Evolutionary conservation across 2,113 vertebrate genomes (phyloP).

Genomic region (Cochlearius cochlearius): DNA sequence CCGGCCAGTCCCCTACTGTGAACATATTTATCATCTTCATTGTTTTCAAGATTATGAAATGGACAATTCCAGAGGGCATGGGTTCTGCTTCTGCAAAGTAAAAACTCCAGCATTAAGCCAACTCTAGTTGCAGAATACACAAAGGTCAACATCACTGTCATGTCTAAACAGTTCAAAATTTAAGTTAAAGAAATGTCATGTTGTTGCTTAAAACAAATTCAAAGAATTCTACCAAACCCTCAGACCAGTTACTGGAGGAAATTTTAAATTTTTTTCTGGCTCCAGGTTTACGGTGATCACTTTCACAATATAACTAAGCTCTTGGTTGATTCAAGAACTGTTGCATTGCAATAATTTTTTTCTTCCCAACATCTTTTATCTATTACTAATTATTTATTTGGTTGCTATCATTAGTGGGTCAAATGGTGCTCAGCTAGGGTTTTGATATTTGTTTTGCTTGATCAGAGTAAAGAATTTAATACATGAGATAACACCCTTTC

Average conservation of each 20-base stretch:
- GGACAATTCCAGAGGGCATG: neutral
- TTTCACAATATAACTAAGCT: neutral
- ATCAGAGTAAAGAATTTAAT: neutral
- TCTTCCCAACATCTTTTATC: neutral
- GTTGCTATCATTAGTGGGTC: neutral
- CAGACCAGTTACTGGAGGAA: neutral
- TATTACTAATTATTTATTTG: neutral
- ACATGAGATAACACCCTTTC: neutral
- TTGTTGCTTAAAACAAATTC: neutral
- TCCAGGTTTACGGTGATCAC: neutral
- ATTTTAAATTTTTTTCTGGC: neutral
- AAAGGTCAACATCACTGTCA: neutral
- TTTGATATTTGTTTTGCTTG: neutral
- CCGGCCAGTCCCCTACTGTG: neutral
- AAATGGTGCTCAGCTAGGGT: neutral
- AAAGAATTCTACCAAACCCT: neutral
- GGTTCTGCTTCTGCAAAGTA: neutral
- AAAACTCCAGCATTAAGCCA: neutral
- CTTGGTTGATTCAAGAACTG: neutral
- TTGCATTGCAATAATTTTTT: neutral
- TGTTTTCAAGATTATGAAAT: neutral
- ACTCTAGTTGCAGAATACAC: neutral
- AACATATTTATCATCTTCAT: neutral
- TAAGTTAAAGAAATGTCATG: neutral
- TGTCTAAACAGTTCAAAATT: neutral